Conservation (phyloP, 2,888 invertebrate species). For the Amphipoea oculea region DNA sequence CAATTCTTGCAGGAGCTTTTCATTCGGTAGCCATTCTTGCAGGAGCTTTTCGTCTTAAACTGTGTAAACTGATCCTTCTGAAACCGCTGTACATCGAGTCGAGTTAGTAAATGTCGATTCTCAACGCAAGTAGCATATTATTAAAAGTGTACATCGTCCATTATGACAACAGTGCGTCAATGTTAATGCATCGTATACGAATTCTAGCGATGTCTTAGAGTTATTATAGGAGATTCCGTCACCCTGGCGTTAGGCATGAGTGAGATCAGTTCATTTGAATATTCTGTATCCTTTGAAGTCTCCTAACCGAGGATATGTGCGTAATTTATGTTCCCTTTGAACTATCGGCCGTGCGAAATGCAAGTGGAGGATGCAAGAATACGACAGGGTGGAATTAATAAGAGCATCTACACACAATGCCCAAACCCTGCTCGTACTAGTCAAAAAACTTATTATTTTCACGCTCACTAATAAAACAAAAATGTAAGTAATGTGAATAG, state of each 20-base stretch:
- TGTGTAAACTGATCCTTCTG: constrained; percentile 12
- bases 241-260: constrained; percentile 16
- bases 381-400: neutral
- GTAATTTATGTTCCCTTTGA: constrained; percentile 3
- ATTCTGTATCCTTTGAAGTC: constrained; percentile 22
- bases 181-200: constrained; percentile 44
- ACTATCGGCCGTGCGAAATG: neutral
- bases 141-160: constrained; percentile 11
- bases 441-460: neutral
- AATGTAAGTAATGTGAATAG: neutral
- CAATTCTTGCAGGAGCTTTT: too few relatives aligned
- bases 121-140: constrained; percentile 25
- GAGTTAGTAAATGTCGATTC: constrained; percentile 7
- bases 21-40: neutral
- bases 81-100: neutral
- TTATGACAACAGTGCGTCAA: constrained; percentile 46
- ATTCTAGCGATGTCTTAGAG: constrained; percentile 42
- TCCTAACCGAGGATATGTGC: constrained; percentile 4
- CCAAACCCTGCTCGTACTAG: neutral
- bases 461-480: neutral
- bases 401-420: neutral
- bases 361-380: neutral
- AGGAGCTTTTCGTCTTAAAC: neutral
- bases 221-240: constrained; percentile 48
- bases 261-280: constrained; percentile 41